Base-by-base conservation (phyloP, 2,797 vertebrate genomes). In the Sebastes trivittatus region DNA sequence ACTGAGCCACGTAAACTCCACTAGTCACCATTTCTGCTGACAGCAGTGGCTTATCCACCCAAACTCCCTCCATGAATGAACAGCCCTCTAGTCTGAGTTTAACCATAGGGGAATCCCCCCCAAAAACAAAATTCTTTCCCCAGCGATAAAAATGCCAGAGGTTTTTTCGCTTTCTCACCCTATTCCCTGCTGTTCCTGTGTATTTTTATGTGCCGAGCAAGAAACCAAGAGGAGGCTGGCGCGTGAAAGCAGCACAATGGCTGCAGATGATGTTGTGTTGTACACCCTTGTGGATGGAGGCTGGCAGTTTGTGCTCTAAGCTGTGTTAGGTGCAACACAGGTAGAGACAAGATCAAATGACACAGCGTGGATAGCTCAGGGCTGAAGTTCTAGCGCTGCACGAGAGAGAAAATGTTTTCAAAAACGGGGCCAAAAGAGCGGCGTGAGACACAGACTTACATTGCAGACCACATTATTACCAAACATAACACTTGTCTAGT, bases 271-370 rank as follows among this genome's bases (percentile, higher is more conserved):
- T 90, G 88, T 85, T 86, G 85, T 81, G 90, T 79, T 86, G 82
- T 89, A 71, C 87, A 90, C 92, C 89, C 92, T 75, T 77, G 90
- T 91, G 93, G 89, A 91, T 83, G 81, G 78, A 85, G 71, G 84
- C 83, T 88, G 86, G 89, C 89, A 87, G 88, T 91, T 87, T 91
- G 90, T 29, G 91, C 92, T 92, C 81, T 90, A 72, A 94, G 91
- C 91, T 85, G 80, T 89, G 82, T 85, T 88, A 61, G 75, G 81
- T 69, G 76, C 73, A 85, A 84, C 89, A 67, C 90, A 88, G 89
- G 92, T 92, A 88, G 84, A 91, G 88, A 81, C 59, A 6, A 93
- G 93, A 94, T 94, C 89, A 94, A 94, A 93, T 94, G 91, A 90
- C 88, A 87, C 77, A 71, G 82, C 91, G 85, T 88, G 84, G 77